A percentile compares a stretch with the other conserved stretches of the same genome.
Conservation (phyloP, 1,140 invertebrate genomes). For the Teleogryllus occipitalis region DNA sequence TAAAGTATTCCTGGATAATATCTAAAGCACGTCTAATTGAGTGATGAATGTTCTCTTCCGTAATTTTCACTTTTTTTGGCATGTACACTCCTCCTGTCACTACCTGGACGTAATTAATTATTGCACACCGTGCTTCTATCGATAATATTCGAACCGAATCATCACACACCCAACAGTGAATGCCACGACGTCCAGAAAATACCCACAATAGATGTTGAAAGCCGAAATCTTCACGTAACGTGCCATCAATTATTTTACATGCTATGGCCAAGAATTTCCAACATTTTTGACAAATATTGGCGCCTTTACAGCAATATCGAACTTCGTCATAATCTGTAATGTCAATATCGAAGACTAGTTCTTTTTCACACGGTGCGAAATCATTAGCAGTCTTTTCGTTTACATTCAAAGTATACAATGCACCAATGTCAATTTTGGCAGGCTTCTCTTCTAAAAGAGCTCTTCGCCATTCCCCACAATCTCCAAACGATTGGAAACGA, state of each 20-base stretch:
- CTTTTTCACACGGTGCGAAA: constrained; percentile 58
- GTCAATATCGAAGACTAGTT: constrained; percentile 99
- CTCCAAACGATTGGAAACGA: constrained; percentile 80
- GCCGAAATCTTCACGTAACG: constrained; percentile 89
- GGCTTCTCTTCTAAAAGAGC: constrained; percentile 73
- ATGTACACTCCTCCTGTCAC: constrained; percentile 67
- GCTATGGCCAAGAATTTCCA: constrained; percentile 97
- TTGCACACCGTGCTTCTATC: constrained; percentile 48
- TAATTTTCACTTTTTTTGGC: constrained; percentile 67
- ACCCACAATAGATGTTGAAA: constrained; percentile 90
- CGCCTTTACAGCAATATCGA: constrained; percentile 79
- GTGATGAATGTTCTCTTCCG: constrained; percentile 61
- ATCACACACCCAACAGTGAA: constrained; percentile 98
- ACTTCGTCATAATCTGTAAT: constrained; percentile 99
- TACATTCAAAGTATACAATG: constrained; percentile 69
- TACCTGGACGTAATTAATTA: constrained; percentile 85
- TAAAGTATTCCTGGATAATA: constrained; percentile 62
- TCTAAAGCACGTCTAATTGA: constrained; percentile 59
- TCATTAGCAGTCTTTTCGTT: constrained; percentile 45
- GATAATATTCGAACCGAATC: constrained; percentile 66
- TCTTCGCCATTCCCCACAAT: constrained; percentile 69
- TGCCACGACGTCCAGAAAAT: constrained; percentile 90
- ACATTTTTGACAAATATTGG: constrained; percentile 86
- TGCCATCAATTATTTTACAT: constrained; percentile 78
- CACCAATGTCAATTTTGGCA: constrained; percentile 94